Conservation (phyloP, 2,888 invertebrate genomes). For the Drepanosiphum platanoidis region DNA sequence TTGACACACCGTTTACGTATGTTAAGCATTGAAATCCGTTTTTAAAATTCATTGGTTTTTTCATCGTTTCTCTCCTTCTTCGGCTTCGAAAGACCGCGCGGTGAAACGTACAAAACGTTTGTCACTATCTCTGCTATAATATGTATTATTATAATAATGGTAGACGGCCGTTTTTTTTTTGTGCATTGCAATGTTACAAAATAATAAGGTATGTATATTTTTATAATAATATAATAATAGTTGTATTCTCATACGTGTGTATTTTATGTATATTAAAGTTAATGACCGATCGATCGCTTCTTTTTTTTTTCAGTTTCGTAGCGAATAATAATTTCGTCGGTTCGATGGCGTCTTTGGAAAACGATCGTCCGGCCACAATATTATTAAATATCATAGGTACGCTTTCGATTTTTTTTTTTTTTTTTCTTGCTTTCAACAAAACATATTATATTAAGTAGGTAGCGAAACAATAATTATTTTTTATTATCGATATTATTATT, state of each 20-base stretch:
- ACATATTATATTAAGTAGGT: too few species aligned
- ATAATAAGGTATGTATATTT: background rate
- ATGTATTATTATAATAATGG: background rate
- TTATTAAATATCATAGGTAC: background rate
- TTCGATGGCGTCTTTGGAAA: background rate
- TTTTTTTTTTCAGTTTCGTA: background rate
- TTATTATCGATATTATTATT: background rate
- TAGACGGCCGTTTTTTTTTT: too few species aligned
- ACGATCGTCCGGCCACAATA: background rate
- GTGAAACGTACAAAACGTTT: too few species aligned
- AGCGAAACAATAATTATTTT: slow-evolving; percentile 6
- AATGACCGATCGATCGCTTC: background rate
- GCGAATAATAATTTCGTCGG: background rate
- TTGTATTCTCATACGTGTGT: background rate
- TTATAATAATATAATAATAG: background rate
- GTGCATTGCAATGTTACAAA: background rate
- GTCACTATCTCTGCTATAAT: background rate
- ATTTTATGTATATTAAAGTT: background rate
- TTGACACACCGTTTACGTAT: background rate
- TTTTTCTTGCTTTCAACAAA: slow-evolving; percentile 5
- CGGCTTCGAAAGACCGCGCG: too few species aligned
- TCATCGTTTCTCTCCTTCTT: too few species aligned
- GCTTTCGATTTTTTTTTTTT: background rate
- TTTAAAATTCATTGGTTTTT: background rate
- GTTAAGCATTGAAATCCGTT: background rate